Evolutionary conservation across 2,888 invertebrate genomes (phyloP), one percentile per base, ranked within the genome.

Genomic region (Cryptocephalus primarius): DNA sequence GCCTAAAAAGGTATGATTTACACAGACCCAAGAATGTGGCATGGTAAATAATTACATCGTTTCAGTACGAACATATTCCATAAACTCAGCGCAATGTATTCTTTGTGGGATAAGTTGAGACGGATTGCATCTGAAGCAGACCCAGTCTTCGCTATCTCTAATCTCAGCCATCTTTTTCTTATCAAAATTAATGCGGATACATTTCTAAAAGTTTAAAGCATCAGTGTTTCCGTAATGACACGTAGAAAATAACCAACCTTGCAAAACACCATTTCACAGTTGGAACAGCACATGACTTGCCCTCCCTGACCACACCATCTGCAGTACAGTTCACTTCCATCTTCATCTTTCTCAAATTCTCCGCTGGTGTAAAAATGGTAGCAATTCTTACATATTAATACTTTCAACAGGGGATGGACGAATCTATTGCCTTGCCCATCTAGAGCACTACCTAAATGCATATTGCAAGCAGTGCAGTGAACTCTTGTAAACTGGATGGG

Each of bases 281-380:
- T 77, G 1, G 86, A 80, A 61, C 88, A 88, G 62, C 87, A 88
- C 60, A 85, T 82, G 1, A 88, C 83, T 67, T 69, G 66, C 1
- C 71, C 71, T 32, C 76, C 88, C 65, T 88, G 86, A 0, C 87
- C 88, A 61, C 88, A 88, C 88, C 87, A 88, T 42, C 87, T 76
- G 58, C 88, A 88, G 61, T 87, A 88, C 50, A 88, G 69, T 64
- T 88, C 88, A 11, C 86, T 87, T 22, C 85, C 85, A 70, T 88
- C 88, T 65, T 87, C 86, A 43, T 87, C 87, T 69, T 85, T 85
- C 49, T 84, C 85, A 66, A 88, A 88, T 57, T 83, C 85, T 6
- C 87, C 87, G 64, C 85, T 85, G 44, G 83, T 83, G 62, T 87
- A 88, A 64, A 88, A 88, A 36, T 82, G 79, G 56, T 80, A 80